These are phyloP conservation scores for Miniopterus natalensis DNA, from an alignment of 2,113 vertebrate genomes.

Conservation along the genomic window DNA sequence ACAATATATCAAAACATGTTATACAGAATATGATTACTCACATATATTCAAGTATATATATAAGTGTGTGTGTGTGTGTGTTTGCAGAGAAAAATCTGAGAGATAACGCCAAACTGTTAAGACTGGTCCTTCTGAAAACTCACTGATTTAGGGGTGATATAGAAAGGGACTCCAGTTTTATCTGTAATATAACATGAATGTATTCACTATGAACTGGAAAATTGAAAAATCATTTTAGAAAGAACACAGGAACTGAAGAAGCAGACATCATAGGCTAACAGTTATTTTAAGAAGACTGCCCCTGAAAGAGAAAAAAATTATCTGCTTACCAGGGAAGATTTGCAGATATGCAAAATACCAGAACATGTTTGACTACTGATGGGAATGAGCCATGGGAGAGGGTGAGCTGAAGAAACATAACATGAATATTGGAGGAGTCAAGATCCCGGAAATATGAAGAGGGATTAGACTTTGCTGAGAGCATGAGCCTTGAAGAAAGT, in stretches of 20 bases:
- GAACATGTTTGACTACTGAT: slow-evolving; percentile 18
- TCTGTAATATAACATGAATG: neutral
- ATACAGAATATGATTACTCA: neutral
- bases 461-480: neutral
- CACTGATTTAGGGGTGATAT: accelerated
- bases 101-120: neutral
- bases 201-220: neutral
- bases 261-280: neutral
- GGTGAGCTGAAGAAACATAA: neutral
- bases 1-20: neutral
- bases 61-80: neutral
- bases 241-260: neutral
- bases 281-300: neutral
- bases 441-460: neutral
- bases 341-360: slow-evolving; percentile 38
- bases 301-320: neutral
- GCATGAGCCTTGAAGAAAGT: neutral
- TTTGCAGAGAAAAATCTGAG: neutral
- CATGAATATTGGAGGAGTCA: slow-evolving; percentile 48
- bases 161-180: neutral
- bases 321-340: neutral
- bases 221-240: neutral
- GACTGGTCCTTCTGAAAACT: neutral
- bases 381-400: neutral
- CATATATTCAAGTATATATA: neutral